A percentile compares a stretch with the other conserved stretches of the same genome.
Evolutionary conservation across 2,113 vertebrate genomes (phyloP).

Genomic region (Micromys minutus): DNA sequence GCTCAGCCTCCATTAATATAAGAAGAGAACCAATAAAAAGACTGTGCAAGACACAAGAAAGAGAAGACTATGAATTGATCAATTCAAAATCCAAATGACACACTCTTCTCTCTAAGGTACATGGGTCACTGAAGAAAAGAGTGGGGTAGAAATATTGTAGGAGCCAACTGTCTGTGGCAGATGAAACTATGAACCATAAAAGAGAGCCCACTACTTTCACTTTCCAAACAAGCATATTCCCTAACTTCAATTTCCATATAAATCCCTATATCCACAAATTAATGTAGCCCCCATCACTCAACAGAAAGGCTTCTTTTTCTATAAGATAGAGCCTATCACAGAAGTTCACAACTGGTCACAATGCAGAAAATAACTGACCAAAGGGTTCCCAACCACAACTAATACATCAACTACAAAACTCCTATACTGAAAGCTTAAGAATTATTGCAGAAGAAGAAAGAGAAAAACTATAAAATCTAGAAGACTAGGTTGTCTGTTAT

Average conservation of each 20-base stretch:
- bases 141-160: background rate
- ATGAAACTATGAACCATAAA: background rate
- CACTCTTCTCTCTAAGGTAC: background rate
- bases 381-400: background rate
- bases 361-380: background rate
- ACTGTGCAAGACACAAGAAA: background rate
- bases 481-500: background rate
- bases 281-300: background rate
- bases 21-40: background rate
- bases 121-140: background rate
- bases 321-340: background rate
- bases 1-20: background rate
- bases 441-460: background rate
- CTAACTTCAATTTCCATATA: background rate
- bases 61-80: background rate
- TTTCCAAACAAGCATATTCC: too few relatives aligned
- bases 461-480: background rate
- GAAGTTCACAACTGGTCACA: background rate
- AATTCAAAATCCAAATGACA: background rate
- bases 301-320: background rate
- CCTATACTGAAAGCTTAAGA: background rate
- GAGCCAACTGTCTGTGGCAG: background rate
- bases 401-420: background rate
- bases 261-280: background rate
- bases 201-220: too few relatives aligned